A percentile compares a stretch with the other conserved stretches of the same genome.
Evolutionary conservation across 2,113 vertebrate genomes (phyloP).

Genomic region (Cinclus cinclus): DNA sequence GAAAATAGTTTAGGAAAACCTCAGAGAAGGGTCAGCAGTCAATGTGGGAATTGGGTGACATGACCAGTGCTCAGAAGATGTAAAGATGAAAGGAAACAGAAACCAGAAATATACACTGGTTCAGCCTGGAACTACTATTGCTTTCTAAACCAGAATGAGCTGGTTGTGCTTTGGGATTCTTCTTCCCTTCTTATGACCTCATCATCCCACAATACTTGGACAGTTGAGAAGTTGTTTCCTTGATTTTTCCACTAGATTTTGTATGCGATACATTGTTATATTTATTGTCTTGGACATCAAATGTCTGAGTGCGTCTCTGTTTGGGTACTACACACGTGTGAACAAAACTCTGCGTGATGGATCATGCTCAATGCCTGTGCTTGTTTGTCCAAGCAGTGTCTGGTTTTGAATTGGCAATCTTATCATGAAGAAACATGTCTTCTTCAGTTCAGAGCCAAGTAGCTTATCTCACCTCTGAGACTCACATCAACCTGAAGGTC

Average conservation of each 20-base stretch:
- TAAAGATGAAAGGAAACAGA: not conserved
- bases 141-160: not conserved
- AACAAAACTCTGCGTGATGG: not conserved
- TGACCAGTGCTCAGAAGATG: not conserved
- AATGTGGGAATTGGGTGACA: not conserved
- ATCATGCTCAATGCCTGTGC: not conserved
- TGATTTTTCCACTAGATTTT: not conserved
- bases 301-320: not conserved
- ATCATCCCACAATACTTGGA: not conserved
- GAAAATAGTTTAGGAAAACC: not conserved
- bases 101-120: not conserved
- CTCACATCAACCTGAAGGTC: conserved; percentile 53
- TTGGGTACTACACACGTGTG: not conserved
- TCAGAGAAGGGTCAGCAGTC: not conserved
- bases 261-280: not conserved
- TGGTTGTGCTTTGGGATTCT: not conserved
- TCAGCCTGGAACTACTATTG: not conserved
- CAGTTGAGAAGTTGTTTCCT: not conserved
- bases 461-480: conserved; percentile 67
- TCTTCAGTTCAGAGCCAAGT: conserved; percentile 41
- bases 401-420: conserved; percentile 47
- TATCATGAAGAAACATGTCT: conserved; percentile 64
- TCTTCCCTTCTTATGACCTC: not conserved
- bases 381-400: not conserved
- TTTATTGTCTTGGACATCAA: not conserved